These are phyloP conservation scores for Sterrhoptilus dennistouni DNA, from an alignment of 2,113 vertebrate species.

Conservation along the genomic window DNA sequence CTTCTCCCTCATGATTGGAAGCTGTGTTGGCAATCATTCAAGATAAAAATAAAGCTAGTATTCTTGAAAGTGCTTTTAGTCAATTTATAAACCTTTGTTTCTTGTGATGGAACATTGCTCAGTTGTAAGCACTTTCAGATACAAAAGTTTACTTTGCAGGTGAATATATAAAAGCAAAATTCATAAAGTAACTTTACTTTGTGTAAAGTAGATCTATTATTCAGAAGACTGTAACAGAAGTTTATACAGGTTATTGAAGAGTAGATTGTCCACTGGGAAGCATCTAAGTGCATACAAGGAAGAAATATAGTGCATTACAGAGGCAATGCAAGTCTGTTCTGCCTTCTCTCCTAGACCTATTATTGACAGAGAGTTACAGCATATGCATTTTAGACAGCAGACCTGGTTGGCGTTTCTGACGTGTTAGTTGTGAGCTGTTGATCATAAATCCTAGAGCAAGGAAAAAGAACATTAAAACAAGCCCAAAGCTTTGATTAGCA, in stretches of 20 bases:
- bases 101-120: background rate
- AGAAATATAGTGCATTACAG: background rate
- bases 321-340: background rate
- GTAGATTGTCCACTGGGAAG: conserved; percentile 1
- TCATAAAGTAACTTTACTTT: background rate
- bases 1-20: background rate
- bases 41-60: background rate
- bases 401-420: background rate
- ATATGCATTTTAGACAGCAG: background rate
- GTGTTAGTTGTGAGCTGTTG: background rate
- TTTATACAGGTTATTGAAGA: conserved; percentile 5
- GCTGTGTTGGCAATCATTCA: background rate
- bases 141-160: background rate
- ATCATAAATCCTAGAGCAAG: background rate
- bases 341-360: background rate
- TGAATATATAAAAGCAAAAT: background rate
- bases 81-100: background rate
- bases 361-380: background rate
- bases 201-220: conserved; percentile 1
- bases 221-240: conserved; percentile 8
- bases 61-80: background rate
- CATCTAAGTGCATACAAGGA: background rate
- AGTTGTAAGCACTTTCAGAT: background rate
- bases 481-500: background rate
- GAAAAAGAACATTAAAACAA: background rate